phyloP scores from a whole-genome alignment of 1,140 invertebrate genomes.

The Drosophila funebris region DNA sequence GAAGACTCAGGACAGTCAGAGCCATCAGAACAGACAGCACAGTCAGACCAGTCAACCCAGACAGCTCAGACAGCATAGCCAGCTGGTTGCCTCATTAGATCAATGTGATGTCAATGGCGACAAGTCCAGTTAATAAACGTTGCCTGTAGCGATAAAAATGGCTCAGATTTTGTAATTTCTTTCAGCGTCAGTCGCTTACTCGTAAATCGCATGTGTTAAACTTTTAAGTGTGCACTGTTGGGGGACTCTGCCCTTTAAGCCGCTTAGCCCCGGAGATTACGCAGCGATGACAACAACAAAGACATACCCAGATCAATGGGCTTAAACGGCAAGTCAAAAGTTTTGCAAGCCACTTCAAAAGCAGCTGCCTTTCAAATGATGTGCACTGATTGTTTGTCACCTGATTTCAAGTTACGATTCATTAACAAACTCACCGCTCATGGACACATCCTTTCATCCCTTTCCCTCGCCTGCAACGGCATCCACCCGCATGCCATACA shows the following conservation, averaged over 20 bases:
- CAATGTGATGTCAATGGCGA: conserved; percentile 42
- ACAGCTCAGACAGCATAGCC: conserved; percentile 21
- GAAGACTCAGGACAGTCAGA: no score
- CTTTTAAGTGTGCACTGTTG: conserved; percentile 52
- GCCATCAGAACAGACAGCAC: conserved; percentile 11
- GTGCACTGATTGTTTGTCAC: conserved; percentile 63
- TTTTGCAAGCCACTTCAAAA: conserved; percentile 74
- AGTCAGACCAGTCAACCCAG: conserved; percentile 19
- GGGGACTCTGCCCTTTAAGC: conserved; percentile 54
- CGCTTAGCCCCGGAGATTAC: conserved; percentile 53
- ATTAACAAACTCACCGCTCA: conserved; percentile 51
- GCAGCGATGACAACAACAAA: conserved; percentile 58
- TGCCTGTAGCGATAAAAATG: conserved; percentile 34
- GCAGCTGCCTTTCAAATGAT: conserved; percentile 64
- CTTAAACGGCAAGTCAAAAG: conserved; percentile 54
- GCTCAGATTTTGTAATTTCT: conserved; percentile 28
- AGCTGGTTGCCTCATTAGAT: conserved; percentile 69
- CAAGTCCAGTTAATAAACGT: conserved; percentile 47
- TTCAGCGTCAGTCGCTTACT: background rate
- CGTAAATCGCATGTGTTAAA: conserved; percentile 55
- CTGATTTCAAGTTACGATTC: conserved; percentile 53
- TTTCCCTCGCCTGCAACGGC: background rate
- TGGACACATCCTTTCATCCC: background rate
- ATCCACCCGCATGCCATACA: conserved; percentile 24
- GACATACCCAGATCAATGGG: conserved; percentile 69